phyloP scores from a whole-genome alignment of 2,113 vertebrate species.

The Sylvietta virens region DNA sequence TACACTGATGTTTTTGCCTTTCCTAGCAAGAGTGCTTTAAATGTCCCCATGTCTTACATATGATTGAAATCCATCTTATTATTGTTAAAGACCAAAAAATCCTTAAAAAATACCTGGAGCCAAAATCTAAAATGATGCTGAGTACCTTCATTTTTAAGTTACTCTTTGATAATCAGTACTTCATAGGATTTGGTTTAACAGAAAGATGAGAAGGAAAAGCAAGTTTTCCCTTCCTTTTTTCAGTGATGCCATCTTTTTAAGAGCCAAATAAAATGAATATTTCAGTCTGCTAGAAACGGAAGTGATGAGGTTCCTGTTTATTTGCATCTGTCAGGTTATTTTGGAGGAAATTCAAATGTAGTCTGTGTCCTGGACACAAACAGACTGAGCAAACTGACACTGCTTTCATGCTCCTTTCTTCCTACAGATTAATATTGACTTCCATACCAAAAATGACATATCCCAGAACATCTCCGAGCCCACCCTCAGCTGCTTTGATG shows the following conservation, averaged over 20 bases:
- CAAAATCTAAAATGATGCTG: neutral
- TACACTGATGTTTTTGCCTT: neutral
- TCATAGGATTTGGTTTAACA: neutral
- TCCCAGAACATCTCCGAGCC: conserved; percentile 70
- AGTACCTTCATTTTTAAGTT: neutral
- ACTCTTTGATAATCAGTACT: neutral
- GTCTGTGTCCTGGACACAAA: neutral
- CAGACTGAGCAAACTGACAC: neutral
- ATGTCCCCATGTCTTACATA: neutral
- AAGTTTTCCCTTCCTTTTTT: neutral
- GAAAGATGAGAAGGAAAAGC: neutral
- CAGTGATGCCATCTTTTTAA: neutral
- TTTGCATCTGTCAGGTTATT: conserved; percentile 13
- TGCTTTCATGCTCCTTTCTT: conserved; percentile 4
- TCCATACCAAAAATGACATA: conserved; percentile 73
- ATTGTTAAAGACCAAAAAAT: neutral
- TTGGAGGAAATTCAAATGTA: conserved; percentile 11
- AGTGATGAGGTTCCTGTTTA: neutral
- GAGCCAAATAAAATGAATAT: neutral
- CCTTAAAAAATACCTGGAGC: neutral
- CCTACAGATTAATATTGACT: conserved; percentile 80
- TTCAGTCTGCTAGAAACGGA: neutral
- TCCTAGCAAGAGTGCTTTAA: neutral
- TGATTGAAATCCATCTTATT: neutral
- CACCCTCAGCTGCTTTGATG: conserved; percentile 76